phyloP scores from a whole-genome alignment of 2,797 vertebrate genomes.

The Botia almorhae region DNA sequence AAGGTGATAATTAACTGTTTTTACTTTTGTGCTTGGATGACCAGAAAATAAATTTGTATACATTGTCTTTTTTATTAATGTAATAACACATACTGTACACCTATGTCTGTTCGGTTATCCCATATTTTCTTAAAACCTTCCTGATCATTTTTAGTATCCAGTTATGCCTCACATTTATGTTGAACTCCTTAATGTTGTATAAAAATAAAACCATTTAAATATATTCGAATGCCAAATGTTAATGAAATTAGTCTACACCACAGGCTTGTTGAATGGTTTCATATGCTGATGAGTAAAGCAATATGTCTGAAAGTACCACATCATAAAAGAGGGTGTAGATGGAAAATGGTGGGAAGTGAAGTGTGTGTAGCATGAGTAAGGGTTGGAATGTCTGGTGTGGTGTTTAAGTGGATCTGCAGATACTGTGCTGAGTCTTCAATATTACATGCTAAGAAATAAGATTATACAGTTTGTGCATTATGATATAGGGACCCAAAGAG shows the following conservation, averaged over 20 bases:
- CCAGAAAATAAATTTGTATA: slow-evolving; percentile 9
- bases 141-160: not conserved
- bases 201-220: slow-evolving; percentile 22
- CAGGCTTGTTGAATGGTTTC: not conserved
- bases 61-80: not conserved
- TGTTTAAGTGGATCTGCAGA: slow-evolving; percentile 45
- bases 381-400: slow-evolving; percentile 45
- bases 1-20: not conserved
- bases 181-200: not conserved
- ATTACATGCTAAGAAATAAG: not conserved
- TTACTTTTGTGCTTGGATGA: not conserved
- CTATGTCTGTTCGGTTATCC: not conserved
- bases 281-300: not conserved
- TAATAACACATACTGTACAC: not conserved
- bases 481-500: not conserved
- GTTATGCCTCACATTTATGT: slow-evolving; percentile 25
- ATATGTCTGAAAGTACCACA: not conserved
- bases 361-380: slow-evolving; percentile 33
- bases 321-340: slow-evolving; percentile 31
- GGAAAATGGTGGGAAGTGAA: slow-evolving; percentile 30
- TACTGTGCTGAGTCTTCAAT: slow-evolving; percentile 6
- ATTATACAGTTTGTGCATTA: not conserved
- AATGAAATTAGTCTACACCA: too few species aligned
- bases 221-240: not conserved
- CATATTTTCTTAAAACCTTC: not conserved